Base-by-base conservation (phyloP, 1,140 invertebrate genomes). In the Brachionus rubens region DNA sequence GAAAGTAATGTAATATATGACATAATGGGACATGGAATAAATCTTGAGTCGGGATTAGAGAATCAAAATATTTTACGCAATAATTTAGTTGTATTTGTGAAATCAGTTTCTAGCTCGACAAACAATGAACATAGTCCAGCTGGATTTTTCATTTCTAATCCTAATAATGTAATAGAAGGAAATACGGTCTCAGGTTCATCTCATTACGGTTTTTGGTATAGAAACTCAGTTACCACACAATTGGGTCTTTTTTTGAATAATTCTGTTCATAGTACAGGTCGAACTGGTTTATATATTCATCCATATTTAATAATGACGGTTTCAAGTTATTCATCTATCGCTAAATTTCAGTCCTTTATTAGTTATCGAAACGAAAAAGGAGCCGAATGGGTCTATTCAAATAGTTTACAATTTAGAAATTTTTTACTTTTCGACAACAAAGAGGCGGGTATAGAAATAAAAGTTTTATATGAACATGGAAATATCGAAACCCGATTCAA, bases 261-360 rank as follows among this genome's bases (percentile, higher is more conserved):
- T 77, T 78, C 80, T 4, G 83, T 80, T 5, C 83, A 85, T 78
- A 81, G 81, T 0, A 72, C 79, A 24, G 82, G 83, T 33, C 82
- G 82, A 80, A 83, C 81, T 79, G 83, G 82, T 10, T 46, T 85
- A 0, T 85, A 83, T 83, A 80, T 82, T 10, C 83, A 83, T 75
- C 76, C 80, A 10, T 76, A 52, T 1, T 82, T 79, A 50, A 77
- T 76, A 12, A 82, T 82, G 0, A 76, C 56, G 26, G 56, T 62
- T 19, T 41, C 62, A 28, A 75, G 76, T 19, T 78, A 76, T 47
- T n/a, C 3, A 9, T 30, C 40, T 24, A 5, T 75, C 16, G 50
- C 68, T 36, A n/a, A 77, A 76, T 52, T 79, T 77, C 26, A 54
- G 21, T 12, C 81, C 79, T 78, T 52, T 30, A 9, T 59, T 47